Percentiles rank a stretch among this genome's conserved stretches.
These are phyloP conservation scores for Ciona savignyi DNA, from an alignment of 23 tunicate genomes.

Conservation along the genomic window DNA sequence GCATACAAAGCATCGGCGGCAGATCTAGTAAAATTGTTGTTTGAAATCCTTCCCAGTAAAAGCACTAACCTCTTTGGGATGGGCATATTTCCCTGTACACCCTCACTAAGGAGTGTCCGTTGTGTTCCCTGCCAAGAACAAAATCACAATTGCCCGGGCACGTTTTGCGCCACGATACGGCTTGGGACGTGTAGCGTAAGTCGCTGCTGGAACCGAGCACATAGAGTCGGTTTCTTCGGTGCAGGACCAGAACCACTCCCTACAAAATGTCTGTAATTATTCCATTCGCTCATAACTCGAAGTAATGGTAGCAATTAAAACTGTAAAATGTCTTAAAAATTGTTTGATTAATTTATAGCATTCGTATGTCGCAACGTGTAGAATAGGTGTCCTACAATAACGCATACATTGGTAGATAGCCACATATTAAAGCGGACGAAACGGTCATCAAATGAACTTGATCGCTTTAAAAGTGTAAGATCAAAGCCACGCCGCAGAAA, in stretches of 20 bases:
- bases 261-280: neutral
- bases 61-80: too few relatives aligned
- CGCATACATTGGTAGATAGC: neutral
- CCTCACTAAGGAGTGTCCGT: neutral
- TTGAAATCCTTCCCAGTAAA: too few relatives aligned
- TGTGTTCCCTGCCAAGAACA: conserved; percentile 1
- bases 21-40: too few relatives aligned
- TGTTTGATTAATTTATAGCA: too few relatives aligned
- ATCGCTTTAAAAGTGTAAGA: too few relatives aligned
- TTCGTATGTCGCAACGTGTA: neutral
- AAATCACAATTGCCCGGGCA: conserved; percentile 28
- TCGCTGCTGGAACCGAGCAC: conserved; percentile 12
- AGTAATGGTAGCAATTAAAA: neutral
- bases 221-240: conserved; percentile 3
- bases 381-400: neutral
- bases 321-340: neutral
- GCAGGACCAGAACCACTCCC: conserved; percentile 7
- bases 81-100: conserved; percentile 10
- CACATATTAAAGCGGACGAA: too few relatives aligned
- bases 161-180: conserved; percentile 29
- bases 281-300: neutral
- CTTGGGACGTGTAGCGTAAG: neutral
- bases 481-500: too few relatives aligned
- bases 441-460: too few relatives aligned
- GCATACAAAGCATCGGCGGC: too few relatives aligned